phyloP scores from a whole-genome alignment of 2,888 invertebrate species.

The Ophraella communa region DNA sequence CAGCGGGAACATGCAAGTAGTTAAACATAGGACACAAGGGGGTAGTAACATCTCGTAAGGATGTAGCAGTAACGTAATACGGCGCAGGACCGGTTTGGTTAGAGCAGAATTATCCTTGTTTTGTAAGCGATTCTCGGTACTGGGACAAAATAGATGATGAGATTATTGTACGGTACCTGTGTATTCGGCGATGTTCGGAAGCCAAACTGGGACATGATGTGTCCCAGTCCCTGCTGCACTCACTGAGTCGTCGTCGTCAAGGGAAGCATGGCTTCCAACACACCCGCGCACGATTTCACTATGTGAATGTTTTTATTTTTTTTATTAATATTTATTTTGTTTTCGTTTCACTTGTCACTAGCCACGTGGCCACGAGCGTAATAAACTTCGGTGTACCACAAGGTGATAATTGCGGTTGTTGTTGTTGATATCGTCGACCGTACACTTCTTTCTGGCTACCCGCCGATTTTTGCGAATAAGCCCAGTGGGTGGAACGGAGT shows the following conservation, averaged over 20 bases:
- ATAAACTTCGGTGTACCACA: constrained; percentile 52
- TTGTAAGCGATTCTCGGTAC: not conserved
- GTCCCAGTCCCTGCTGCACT: constrained; percentile 61
- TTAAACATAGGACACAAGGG: constrained; percentile 19
- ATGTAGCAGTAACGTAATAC: not conserved
- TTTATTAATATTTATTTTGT: no score
- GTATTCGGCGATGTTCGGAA: constrained; percentile 71
- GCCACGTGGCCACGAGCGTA: constrained; percentile 45
- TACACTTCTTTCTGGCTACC: constrained; percentile 64
- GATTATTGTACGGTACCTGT: constrained; percentile 62
- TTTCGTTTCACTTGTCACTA: constrained; percentile 17
- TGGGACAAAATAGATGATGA: not conserved
- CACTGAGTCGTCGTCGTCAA: constrained; percentile 56
- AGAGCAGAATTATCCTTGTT: constrained; percentile 7
- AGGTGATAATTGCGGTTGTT: constrained; percentile 61
- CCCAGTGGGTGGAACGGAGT: constrained; percentile 64
- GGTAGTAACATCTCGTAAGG: constrained; percentile 18
- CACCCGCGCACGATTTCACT: constrained; percentile 45
- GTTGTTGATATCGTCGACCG: constrained; percentile 64
- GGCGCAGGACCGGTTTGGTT: constrained; percentile 21
- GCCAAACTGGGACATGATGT: constrained; percentile 73
- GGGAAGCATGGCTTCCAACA: constrained; percentile 57
- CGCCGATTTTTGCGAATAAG: constrained; percentile 62
- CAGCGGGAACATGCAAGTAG: constrained; percentile 11
- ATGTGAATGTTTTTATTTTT: constrained; percentile 5